A percentile compares a stretch with the other conserved stretches of the same genome.
phyloP scores from a whole-genome alignment of 2,797 vertebrate genomes.

The Ptychadena robeensis region DNA sequence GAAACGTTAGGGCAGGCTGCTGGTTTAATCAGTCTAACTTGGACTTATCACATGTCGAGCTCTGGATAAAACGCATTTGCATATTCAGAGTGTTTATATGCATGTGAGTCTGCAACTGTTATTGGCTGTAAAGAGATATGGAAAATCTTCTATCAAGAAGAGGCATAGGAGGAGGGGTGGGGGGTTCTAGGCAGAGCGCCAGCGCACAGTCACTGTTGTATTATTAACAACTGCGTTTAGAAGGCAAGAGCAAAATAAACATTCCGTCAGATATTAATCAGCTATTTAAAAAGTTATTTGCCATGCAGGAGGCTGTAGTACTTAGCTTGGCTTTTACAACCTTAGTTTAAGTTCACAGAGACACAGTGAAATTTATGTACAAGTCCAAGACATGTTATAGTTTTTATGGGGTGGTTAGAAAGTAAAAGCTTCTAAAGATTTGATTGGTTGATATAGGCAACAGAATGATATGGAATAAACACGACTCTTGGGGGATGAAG shows the following conservation, averaged over 20 bases:
- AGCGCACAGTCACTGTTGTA: conserved; percentile 38
- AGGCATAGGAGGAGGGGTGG: neutral
- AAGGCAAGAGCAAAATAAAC: conserved; percentile 29
- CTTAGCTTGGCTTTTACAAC: neutral
- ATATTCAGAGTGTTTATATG: conserved; percentile 43
- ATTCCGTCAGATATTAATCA: conserved; percentile 43
- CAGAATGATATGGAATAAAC: neutral
- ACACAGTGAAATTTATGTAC: neutral
- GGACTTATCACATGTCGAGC: conserved; percentile 33
- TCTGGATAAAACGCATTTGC: conserved; percentile 45
- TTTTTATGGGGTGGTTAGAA: too few species aligned
- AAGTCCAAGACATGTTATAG: neutral
- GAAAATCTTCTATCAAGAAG: conserved; percentile 42
- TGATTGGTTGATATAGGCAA: too few species aligned
- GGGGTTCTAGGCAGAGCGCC: conserved; percentile 23
- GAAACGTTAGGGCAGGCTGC: conserved; percentile 25
- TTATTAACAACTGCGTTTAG: conserved; percentile 34
- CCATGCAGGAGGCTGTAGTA: conserved; percentile 18
- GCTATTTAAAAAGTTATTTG: conserved; percentile 43
- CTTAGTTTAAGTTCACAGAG: neutral
- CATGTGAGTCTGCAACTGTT: conserved; percentile 31
- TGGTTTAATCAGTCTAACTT: conserved; percentile 51
- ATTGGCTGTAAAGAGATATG: conserved; percentile 45
- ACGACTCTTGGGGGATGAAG: neutral
- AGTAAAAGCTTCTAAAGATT: neutral